Percentiles rank a stretch among this genome's conserved stretches.
Evolutionary conservation across 2,888 invertebrate genomes (phyloP).

Genomic region (Drosophila subsilvestris): DNA sequence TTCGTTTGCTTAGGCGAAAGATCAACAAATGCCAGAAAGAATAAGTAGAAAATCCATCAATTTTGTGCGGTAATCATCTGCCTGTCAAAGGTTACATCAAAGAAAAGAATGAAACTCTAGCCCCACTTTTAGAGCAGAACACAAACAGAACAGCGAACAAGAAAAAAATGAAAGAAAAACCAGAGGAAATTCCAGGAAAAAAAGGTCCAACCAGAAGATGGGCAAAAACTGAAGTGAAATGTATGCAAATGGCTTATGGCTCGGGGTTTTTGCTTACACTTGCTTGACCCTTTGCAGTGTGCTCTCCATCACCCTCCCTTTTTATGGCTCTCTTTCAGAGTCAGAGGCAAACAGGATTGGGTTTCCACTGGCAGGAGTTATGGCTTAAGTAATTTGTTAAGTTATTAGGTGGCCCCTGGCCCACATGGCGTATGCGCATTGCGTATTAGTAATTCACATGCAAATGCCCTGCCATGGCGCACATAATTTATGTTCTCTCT

Average conservation of each 20-base stretch:
- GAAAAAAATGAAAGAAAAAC: constrained; percentile 1
- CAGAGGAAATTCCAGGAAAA: constrained; percentile 9
- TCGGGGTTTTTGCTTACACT: constrained; percentile 70
- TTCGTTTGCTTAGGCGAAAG: constrained; percentile 28
- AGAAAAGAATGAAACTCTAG: constrained; percentile 40
- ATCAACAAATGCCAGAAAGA: constrained; percentile 19
- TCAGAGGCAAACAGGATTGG: constrained; percentile 33
- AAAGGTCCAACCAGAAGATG: constrained; percentile 44
- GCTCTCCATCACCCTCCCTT: constrained; percentile 4
- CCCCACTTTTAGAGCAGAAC: constrained; percentile 35
- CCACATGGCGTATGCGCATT: constrained; percentile 47
- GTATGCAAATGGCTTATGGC: constrained; percentile 74
- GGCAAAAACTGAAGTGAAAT: constrained; percentile 54
- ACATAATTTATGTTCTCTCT: constrained; percentile 44
- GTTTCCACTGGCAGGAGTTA: constrained; percentile 47
- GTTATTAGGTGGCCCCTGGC: constrained; percentile 37
- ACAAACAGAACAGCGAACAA: constrained; percentile 14
- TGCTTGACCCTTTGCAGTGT: constrained; percentile 56
- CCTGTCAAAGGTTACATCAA: constrained; percentile 44
- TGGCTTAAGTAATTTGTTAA: constrained; percentile 69
- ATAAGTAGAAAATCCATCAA: constrained; percentile 37
- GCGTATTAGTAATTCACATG: constrained; percentile 48
- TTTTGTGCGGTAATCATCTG: constrained; percentile 40
- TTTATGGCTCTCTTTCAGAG: constrained; percentile 59
- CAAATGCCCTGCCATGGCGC: constrained; percentile 45